Conservation (phyloP, 1,140 invertebrate species). For the Drosophila truncata region DNA sequence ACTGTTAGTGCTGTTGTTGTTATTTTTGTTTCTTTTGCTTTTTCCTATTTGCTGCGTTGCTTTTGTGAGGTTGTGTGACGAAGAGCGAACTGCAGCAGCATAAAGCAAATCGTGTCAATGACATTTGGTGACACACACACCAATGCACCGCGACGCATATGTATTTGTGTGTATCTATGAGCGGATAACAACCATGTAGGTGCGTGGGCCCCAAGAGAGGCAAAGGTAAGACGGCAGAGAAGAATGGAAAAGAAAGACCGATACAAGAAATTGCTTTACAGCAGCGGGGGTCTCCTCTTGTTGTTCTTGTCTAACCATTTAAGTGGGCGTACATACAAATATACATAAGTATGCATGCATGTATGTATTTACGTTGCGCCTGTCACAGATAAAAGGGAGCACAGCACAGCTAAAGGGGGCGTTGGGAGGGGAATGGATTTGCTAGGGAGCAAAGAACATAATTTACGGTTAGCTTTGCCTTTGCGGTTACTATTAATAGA, state of each 20-base stretch:
- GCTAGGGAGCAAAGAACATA: constrained; percentile 50
- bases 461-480: constrained; percentile 57
- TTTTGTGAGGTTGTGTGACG: constrained; percentile 44
- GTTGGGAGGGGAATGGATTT: constrained; percentile 4
- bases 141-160: constrained; percentile 10
- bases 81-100: constrained; percentile 70
- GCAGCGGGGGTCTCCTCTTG: constrained; percentile 12
- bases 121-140: constrained; percentile 77
- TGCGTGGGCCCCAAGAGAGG: constrained; percentile 24
- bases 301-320: constrained; percentile 42
- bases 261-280: constrained; percentile 65
- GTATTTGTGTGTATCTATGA: not conserved
- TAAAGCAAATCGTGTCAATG: constrained; percentile 82
- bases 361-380: constrained; percentile 7
- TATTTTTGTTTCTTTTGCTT: constrained; percentile 32
- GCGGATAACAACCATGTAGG: constrained; percentile 2
- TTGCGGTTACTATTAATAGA: constrained; percentile 62
- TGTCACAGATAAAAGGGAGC: constrained; percentile 38
- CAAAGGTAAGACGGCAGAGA: constrained; percentile 20
- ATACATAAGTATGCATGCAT: not conserved
- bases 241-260: constrained; percentile 53
- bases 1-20: constrained; percentile 25
- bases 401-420: not conserved
- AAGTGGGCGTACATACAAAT: constrained; percentile 41
- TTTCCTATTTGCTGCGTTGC: constrained; percentile 25